Percentiles rank a stretch among this genome's conserved stretches.
Conservation (phyloP, 2,888 invertebrate genomes). For the Arctia plantaginis region DNA sequence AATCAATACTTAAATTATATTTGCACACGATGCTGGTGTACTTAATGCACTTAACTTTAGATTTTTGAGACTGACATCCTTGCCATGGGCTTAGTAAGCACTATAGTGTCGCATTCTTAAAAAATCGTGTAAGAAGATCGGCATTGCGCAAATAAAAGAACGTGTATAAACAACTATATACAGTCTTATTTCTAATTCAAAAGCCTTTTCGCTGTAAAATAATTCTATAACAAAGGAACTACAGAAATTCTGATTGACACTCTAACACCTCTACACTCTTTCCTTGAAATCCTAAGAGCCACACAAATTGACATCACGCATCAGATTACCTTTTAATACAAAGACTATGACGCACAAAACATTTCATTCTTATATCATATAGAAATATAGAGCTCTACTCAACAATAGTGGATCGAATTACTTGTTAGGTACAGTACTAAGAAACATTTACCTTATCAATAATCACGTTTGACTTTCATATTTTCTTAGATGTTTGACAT, state of each 20-base stretch:
- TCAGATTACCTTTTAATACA: slow-evolving; percentile 5
- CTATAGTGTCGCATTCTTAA: neutral
- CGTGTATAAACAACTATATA: neutral
- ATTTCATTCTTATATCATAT: neutral
- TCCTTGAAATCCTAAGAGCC: neutral
- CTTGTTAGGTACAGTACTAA: neutral
- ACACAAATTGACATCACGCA: slow-evolving; percentile 4
- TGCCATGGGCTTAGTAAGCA: neutral
- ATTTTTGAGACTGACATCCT: neutral
- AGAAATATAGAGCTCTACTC: neutral
- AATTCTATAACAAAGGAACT: neutral
- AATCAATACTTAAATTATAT: no score
- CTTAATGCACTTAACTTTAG: neutral
- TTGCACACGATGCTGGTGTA: neutral
- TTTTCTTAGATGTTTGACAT: neutral
- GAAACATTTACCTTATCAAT: neutral
- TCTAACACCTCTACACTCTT: neutral
- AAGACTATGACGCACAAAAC: neutral
- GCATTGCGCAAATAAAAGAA: neutral
- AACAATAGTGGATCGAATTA: neutral
- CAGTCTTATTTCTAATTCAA: neutral
- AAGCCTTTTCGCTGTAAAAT: neutral
- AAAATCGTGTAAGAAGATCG: neutral
- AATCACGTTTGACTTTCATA: neutral
- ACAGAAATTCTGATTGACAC: neutral